Base-by-base conservation (phyloP, 2,797 vertebrate species). In the Dicrostonyx torquatus region DNA sequence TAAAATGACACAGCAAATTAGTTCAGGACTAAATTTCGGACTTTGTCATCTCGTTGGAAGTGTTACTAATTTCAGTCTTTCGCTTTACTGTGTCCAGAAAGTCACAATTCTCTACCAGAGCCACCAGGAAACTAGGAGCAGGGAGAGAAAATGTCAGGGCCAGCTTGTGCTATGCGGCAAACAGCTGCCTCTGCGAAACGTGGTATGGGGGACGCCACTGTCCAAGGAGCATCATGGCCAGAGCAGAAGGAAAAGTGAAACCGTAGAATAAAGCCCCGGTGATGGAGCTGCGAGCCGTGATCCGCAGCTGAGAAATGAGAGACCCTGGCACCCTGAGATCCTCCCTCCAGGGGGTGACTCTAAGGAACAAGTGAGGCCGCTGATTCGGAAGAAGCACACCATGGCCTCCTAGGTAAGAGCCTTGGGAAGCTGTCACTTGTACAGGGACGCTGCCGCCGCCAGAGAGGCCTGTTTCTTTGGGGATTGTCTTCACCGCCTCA, bases 311-410 rank as follows among this genome's bases (percentile, higher is more conserved):
- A 60, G 45, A 76, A 53, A 70, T 6, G 55, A 88, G 58, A 78
- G 34, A 78, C 48, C 66, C 83, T 53, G 34, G 70, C 64, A 93
- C n/a, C 45, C 92, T 34, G 26, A 53, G 55, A 14, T 48, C 90
- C 73, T 24, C 48, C 66, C 80, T 40, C 50, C 24, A 48, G 82
- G n/a, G 48, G 73, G 84, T 96, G 87, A 94, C 58, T 45, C 6
- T 11, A 45, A 78, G 76, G 92, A 96, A 96, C 75, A 82, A 78
- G 72, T 95, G 94, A 96, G 85, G 64, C 4, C 48, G 43, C 66
- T 87, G 87, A 86, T 94, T 95, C 95, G 58, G 84, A 96, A 90
- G 84, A 84, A 87, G 83, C 93, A 95, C 92, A 92, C 31, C 83
- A 50, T 6, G 40, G 60, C 60, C 75, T 82, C 79, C 9, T 1